A percentile compares a stretch with the other conserved stretches of the same genome.
These are phyloP conservation scores for Augochlora pura DNA, from an alignment of 1,140 invertebrate genomes.

Conservation along the genomic window DNA sequence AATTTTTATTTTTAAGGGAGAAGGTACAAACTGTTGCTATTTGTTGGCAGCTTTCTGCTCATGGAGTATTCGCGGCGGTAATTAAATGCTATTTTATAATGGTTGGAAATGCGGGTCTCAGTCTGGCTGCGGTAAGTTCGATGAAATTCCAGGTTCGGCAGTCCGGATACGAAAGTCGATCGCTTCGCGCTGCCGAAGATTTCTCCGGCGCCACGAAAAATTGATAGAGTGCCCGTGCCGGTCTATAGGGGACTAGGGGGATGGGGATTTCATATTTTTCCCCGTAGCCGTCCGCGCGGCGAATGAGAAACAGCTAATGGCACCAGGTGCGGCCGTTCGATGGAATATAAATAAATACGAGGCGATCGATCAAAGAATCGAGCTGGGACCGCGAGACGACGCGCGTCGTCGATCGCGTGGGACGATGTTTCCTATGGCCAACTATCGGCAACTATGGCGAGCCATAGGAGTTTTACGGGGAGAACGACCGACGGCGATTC, in stretches of 20 bases:
- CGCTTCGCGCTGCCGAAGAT: constrained; percentile 47
- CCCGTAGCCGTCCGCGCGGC: constrained; percentile 16
- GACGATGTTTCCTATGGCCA: background rate
- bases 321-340: constrained; percentile 65
- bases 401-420: constrained; percentile 55
- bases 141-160: constrained; percentile 38
- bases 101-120: background rate
- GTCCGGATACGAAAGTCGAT: constrained; percentile 50
- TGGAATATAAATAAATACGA: constrained; percentile 69
- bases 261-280: constrained; percentile 55
- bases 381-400: constrained; percentile 47
- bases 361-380: constrained; percentile 69
- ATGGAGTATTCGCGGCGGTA: no score
- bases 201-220: constrained; percentile 51
- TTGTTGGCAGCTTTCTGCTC: no score
- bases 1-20: no score
- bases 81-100: constrained; percentile 4
- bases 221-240: constrained; percentile 57
- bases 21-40: no score
- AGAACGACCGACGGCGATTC: constrained; percentile 23
- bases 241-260: background rate
- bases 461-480: constrained; percentile 20
- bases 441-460: no score
- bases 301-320: constrained; percentile 63
- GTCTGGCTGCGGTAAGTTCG: background rate